Percentiles rank a stretch among this genome's conserved stretches.
Evolutionary conservation across 2,888 invertebrate genomes (phyloP).

Genomic region (Chydorus sphaericus): DNA sequence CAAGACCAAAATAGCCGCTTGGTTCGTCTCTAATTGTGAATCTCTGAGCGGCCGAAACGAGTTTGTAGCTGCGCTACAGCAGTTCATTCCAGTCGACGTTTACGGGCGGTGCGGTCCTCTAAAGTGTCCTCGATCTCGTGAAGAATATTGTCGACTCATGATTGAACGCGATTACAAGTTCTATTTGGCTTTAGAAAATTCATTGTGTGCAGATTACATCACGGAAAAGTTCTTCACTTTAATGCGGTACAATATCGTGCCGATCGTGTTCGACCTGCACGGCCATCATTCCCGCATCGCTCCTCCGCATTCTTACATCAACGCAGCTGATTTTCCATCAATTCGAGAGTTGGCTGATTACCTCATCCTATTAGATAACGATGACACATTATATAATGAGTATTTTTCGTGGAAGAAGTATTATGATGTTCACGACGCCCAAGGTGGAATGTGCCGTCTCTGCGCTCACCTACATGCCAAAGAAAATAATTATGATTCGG

Average conservation of each 20-base stretch:
- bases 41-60: neutral
- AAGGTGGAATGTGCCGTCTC: neutral
- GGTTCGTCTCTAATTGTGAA: slow-evolving; percentile 13
- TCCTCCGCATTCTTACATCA: slow-evolving; percentile 81
- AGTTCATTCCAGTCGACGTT: slow-evolving; percentile 13
- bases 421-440: neutral
- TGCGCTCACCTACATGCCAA: neutral
- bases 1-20: slow-evolving; percentile 2
- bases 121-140: neutral
- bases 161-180: slow-evolving; percentile 19
- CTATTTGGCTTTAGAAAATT: slow-evolving; percentile 22
- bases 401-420: slow-evolving; percentile 77
- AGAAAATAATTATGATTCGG: neutral
- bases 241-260: slow-evolving; percentile 18
- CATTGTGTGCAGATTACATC: slow-evolving; percentile 22
- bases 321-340: slow-evolving; percentile 85
- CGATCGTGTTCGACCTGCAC: slow-evolving; percentile 20
- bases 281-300: slow-evolving; percentile 70
- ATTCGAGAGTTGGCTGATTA: slow-evolving; percentile 77
- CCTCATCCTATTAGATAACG: slow-evolving; percentile 63
- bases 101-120: slow-evolving; percentile 14
- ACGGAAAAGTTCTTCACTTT: slow-evolving; percentile 22
- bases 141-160: slow-evolving; percentile 2
- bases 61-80: slow-evolving; percentile 1
- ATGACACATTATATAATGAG: slow-evolving; percentile 81